Base-by-base conservation (phyloP, 2,888 invertebrate species). In the Orgyia antiqua region DNA sequence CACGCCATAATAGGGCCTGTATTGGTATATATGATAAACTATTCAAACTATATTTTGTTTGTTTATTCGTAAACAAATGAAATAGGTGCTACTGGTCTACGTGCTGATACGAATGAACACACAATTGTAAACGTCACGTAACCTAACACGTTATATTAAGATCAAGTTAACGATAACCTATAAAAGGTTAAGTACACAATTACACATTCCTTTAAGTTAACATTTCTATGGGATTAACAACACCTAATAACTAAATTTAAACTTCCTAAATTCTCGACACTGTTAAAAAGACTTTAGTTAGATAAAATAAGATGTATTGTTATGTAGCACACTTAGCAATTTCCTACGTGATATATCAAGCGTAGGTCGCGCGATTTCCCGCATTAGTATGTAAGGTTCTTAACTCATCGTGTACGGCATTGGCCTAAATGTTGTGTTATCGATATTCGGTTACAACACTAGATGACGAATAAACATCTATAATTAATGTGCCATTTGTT, bases 391-490 rank as follows among this genome's bases (percentile, higher is more conserved):
- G 39, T 27, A 43, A 31, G 26, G 34, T 27, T 12, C 33, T 31
- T 42, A 51, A 47, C 33, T 34, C 36, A 42, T 39, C 31, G 21
- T 38, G 38, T 27, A 29, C 28, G 79, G 65, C 80, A 79, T 72
- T 80, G 80, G 68, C 80, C 80, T 58, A 73, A 54, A 56, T 73
- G 38, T 38, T 42, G 53, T 3, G 15, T 59, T 62, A 72, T 75
- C 71, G 73, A 79, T 78, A 75, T 71, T 73, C 50, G 65, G 70
- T 79, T 79, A 67, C 79, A 65, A 67, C 74, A 70, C 28, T 54
- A 45, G 53, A 63, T 66, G 72, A 71, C 70, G 70, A 62, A 49
- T 42, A 50, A 44, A 34, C 39, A 45, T 51, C 44, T 60, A 52
- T 52, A 55, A 65, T 51, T 51, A 51, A 37, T 28, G 32, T 53